Evolutionary conservation across 2,797 vertebrate species (phyloP), one percentile per base, ranked within the genome.

Genomic region (Muscicapa striata): DNA sequence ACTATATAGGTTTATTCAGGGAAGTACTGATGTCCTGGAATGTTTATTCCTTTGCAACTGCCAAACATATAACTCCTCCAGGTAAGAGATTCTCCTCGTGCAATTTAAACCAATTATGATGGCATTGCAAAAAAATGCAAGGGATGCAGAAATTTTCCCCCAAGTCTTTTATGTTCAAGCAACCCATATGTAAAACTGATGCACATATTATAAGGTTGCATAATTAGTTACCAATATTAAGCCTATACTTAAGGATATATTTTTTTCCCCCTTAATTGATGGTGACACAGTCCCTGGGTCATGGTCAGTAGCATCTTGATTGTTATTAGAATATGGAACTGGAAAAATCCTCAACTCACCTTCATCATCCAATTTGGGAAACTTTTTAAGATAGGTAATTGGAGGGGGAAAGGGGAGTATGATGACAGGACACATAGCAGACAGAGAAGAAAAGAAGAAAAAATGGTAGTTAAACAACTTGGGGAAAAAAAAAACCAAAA

Each of bases 341-440:
- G 19, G 7, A 55, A 92, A 79, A 77, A 32, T 55, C 40, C 22
- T 79, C 26, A 73, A 17, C 1, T 15, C 36, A 43, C 30, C 5
- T 57, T 49, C 18, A 45, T 29, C 16, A 57, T 14, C 6, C 27
- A 69, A 27, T 20, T 45, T 46, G 10, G 34, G 64, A 48, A 3
- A 2, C 13, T 27, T 85, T 70, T 29, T 43, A 43, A 59, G 52
- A 63, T 7, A 54, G 16, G 19, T 22, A 27, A 13, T 1, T 6
- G 62, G 3, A 19, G 16, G 17, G 3, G 9, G 38, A 8, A 21
- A 20, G 20, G 4, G 7, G 5, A 54, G 29, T 27, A 49, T 3
- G 1, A 38, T 15, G 3, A n/a, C 18, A 46, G 24, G 16, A 70
- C 34, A 79, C 54, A 24, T 0, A 0, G 10, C 21, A 74, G 9